A percentile compares a stretch with the other conserved stretches of the same genome.
phyloP scores from a whole-genome alignment of 1,140 invertebrate genomes.

The Drosophila virilis region DNA sequence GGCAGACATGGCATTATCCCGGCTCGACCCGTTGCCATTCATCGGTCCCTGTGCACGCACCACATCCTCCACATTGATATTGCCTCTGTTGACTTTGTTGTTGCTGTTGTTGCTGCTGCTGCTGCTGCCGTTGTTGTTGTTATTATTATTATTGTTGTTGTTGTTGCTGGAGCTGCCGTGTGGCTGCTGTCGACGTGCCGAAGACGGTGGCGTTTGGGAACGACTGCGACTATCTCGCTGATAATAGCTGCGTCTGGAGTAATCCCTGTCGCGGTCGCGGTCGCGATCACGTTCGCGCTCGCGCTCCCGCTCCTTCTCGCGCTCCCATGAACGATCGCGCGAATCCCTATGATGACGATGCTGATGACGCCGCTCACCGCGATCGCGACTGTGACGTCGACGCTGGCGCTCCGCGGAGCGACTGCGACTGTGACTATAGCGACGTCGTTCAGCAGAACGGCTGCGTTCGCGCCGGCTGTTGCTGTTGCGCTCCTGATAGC shows the following conservation, averaged over 20 bases:
- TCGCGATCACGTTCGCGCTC: not conserved
- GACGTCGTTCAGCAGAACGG: conserved; percentile 47
- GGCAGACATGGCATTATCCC: conserved; percentile 41
- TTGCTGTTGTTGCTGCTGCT: conserved; percentile 6
- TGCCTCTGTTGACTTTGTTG: too few species aligned
- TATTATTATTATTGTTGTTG: conserved; percentile 6
- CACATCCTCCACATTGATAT: not conserved
- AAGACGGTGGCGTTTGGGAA: conserved; percentile 9
- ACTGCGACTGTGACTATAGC: conserved; percentile 54
- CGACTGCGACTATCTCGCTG: conserved; percentile 50
- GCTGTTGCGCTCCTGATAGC: conserved; percentile 36
- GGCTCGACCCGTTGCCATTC: not conserved
- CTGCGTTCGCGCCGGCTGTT: conserved; percentile 36
- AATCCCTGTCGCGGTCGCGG: conserved; percentile 22
- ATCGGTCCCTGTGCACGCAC: conserved; percentile 2
- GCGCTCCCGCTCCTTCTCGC: not conserved
- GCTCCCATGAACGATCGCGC: conserved; percentile 48
- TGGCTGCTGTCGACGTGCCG: conserved; percentile 20
- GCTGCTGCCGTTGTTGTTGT: conserved; percentile 13
- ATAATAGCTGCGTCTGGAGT: conserved; percentile 47
- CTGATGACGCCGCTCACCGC: conserved; percentile 34
- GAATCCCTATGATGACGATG: conserved; percentile 47
- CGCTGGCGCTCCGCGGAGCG: conserved; percentile 56
- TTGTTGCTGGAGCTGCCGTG: conserved; percentile 13
- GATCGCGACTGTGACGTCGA: conserved; percentile 33